Conservation (phyloP, 2,113 vertebrate genomes). For the Rhynchomys soricoides region DNA sequence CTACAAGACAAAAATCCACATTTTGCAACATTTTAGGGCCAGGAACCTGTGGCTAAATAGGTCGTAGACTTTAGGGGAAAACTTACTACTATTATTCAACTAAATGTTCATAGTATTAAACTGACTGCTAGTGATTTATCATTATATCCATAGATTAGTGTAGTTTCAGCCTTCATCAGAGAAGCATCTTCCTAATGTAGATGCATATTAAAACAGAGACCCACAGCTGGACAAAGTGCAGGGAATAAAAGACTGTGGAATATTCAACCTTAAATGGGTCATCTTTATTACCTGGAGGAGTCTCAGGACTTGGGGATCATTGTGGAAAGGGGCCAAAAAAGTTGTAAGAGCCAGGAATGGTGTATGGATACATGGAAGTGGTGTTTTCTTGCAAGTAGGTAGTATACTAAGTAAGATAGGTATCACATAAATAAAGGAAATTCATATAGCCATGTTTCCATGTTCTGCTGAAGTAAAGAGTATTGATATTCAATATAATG, state of each 20-base stretch:
- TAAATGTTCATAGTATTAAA: neutral
- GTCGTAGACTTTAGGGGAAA: neutral
- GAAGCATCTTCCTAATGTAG: neutral
- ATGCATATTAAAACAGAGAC: neutral
- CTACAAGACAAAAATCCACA: neutral
- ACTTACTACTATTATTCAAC: neutral
- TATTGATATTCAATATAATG: neutral
- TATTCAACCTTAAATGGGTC: neutral
- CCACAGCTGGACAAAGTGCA: neutral
- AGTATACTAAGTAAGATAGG: neutral
- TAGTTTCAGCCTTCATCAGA: neutral
- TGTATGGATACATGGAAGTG: neutral
- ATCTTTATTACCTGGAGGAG: neutral
- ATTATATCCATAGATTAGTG: neutral
- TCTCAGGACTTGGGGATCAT: neutral
- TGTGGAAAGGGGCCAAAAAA: neutral
- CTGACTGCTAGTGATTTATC: neutral
- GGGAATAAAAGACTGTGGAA: neutral
- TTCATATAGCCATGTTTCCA: neutral
- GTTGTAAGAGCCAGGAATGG: neutral
- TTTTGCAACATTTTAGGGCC: neutral
- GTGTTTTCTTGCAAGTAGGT: neutral
- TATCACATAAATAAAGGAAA: neutral
- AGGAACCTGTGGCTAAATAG: neutral
- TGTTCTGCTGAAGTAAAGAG: neutral